Conservation (phyloP, 92 coral and sea anemone genomes). For the Siderastrea siderea region DNA sequence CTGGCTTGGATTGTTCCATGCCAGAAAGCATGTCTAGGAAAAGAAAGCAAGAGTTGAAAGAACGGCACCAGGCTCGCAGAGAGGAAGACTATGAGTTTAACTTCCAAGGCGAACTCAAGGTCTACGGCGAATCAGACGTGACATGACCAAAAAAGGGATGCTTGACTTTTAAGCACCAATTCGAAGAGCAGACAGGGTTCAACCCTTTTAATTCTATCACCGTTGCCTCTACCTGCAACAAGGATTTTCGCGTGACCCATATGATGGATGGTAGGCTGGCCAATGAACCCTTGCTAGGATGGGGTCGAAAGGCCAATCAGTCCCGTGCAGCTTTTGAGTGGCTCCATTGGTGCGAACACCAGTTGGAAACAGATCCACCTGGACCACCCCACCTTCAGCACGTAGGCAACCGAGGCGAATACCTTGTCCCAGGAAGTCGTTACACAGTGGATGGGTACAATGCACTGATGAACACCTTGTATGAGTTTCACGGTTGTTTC, state of each 20-base stretch:
- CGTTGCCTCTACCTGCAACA: neutral
- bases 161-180: neutral
- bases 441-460: neutral
- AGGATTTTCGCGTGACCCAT: neutral
- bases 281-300: neutral
- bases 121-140: conserved; percentile 1
- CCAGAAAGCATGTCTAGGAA: neutral
- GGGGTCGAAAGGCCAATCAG: neutral
- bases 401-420: neutral
- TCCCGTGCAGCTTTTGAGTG: neutral
- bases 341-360: neutral
- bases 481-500: conserved; percentile 5
- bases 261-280: neutral
- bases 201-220: neutral
- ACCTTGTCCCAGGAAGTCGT: fast-evolving
- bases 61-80: neutral
- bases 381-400: neutral
- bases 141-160: neutral
- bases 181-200: neutral
- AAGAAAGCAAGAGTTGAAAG: neutral
- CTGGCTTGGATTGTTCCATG: neutral
- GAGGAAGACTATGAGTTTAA: neutral
- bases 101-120: neutral
- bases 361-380: neutral
- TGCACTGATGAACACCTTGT: neutral